Conservation (phyloP, 2,113 vertebrate species). For the Vombatus ursinus region DNA sequence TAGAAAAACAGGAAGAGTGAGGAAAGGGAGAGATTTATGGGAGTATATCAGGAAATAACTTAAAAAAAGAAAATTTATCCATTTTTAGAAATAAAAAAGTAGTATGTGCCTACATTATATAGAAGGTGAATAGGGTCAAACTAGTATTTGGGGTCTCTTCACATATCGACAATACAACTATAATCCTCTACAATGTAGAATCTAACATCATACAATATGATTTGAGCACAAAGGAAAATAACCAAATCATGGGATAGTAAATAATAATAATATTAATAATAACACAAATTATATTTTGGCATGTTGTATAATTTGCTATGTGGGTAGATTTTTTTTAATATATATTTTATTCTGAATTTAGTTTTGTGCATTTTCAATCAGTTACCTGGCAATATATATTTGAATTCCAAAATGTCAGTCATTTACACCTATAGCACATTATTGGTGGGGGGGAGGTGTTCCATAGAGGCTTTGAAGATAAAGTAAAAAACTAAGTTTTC, state of each 20-base stretch:
- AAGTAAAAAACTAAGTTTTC: slow-evolving; percentile 46
- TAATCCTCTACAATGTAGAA: not conserved
- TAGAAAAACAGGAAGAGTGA: not conserved
- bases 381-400: not conserved
- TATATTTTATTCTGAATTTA: too few relatives aligned
- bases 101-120: not conserved
- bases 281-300: not conserved
- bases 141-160: not conserved
- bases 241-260: too few relatives aligned
- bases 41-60: not conserved
- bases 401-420: not conserved
- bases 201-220: too few relatives aligned
- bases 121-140: not conserved
- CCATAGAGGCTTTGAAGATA: slow-evolving; percentile 46
- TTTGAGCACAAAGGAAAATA: too few relatives aligned
- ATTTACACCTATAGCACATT: not conserved
- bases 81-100: not conserved
- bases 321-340: not conserved
- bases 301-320: not conserved
- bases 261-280: not conserved
- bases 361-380: not conserved
- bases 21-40: not conserved
- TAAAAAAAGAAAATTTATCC: not conserved
- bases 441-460: slow-evolving; percentile 36
- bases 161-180: not conserved